phyloP scores from a whole-genome alignment of 2,797 vertebrate species.

The Pteropus rufus region DNA sequence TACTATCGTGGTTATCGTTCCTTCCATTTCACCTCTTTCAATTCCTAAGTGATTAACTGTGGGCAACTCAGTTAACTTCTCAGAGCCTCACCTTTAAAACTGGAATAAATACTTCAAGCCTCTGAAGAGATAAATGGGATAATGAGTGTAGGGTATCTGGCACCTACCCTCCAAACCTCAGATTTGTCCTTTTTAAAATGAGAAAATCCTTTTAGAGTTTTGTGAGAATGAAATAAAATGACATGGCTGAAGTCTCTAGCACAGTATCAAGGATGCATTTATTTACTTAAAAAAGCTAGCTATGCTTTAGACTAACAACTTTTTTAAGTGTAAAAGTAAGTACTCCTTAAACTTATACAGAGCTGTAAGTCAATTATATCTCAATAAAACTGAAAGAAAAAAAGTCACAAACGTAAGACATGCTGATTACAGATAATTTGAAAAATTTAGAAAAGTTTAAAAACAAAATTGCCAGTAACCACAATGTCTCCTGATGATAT shows the following conservation, averaged over 20 bases:
- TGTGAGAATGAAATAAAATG: not conserved
- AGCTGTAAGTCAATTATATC: not conserved
- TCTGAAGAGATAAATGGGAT: not conserved
- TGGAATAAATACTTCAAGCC: not conserved
- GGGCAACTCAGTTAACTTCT: not conserved
- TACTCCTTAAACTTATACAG: not conserved
- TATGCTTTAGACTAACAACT: not conserved
- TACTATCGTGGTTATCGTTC: not conserved
- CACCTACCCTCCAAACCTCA: not conserved
- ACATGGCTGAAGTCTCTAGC: not conserved
- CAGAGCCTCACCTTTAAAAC: not conserved
- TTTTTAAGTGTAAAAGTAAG: not conserved
- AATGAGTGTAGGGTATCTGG: not conserved
- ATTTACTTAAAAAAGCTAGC: not conserved
- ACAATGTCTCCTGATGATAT: not conserved
- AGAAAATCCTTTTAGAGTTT: not conserved
- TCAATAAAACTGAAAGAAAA: not conserved
- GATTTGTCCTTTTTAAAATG: constrained; percentile 11
- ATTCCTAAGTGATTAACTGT: not conserved
- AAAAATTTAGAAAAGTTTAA: not conserved
- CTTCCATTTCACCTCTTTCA: not conserved
- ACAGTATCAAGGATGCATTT: not conserved
- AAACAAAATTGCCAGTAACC: not conserved
- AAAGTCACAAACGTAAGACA: not conserved
- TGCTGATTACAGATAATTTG: not conserved